Conservation (phyloP, 2,888 invertebrate genomes). For the Tenthredo distinguenda region DNA sequence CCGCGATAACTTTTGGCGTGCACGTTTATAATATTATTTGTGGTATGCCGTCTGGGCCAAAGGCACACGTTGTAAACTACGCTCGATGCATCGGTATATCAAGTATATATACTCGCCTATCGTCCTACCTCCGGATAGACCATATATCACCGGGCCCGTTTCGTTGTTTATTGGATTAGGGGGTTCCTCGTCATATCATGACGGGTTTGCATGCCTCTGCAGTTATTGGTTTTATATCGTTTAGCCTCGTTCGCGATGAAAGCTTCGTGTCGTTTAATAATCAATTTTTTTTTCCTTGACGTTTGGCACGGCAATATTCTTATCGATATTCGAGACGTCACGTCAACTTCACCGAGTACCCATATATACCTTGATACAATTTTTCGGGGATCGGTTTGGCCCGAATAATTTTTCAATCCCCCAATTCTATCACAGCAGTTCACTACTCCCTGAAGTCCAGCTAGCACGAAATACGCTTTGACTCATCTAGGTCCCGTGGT, state of each 20-base stretch:
- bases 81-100: constrained; percentile 41
- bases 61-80: constrained; percentile 40
- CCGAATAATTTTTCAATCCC: background rate
- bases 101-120: constrained; percentile 38
- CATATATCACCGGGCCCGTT: constrained; percentile 39
- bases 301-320: constrained; percentile 19
- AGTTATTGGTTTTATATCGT: constrained; percentile 55
- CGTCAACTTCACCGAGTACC: background rate
- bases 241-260: constrained; percentile 19
- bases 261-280: constrained; percentile 37
- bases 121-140: constrained; percentile 26
- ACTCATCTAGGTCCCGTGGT: no score
- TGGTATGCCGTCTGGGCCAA: constrained; percentile 23
- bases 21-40: constrained; percentile 10
- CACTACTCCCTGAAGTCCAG: background rate
- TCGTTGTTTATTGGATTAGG: constrained; percentile 57
- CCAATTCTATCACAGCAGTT: background rate
- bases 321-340: constrained; percentile 15
- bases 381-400: background rate
- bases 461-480: no score
- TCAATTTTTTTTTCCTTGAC: constrained; percentile 30
- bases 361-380: background rate
- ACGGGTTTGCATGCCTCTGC: constrained; percentile 56
- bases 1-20: constrained; percentile 33
- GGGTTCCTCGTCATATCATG: constrained; percentile 37